A percentile compares a stretch with the other conserved stretches of the same genome.
phyloP scores from a whole-genome alignment of 2,113 vertebrate species.

The Loxodonta africana region DNA sequence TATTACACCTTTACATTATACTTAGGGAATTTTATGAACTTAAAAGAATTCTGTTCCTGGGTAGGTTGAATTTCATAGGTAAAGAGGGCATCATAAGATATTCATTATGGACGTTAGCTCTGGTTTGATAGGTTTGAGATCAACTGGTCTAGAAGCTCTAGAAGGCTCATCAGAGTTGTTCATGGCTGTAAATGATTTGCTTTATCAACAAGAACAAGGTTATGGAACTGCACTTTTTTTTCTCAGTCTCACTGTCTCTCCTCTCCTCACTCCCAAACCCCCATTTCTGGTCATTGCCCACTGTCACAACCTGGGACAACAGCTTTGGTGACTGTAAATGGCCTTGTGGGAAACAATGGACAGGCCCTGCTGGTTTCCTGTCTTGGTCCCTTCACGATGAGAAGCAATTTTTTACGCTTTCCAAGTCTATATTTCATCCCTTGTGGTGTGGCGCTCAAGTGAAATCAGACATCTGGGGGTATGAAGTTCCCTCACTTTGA shows the following conservation, averaged over 20 bases:
- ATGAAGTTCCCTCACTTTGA: constrained; percentile 63
- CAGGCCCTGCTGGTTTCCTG: neutral
- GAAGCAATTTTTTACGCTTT: constrained; percentile 3
- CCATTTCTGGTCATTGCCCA: neutral
- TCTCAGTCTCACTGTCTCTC: neutral
- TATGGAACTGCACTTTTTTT: neutral
- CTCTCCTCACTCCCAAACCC: neutral
- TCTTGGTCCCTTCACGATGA: neutral
- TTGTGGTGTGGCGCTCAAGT: neutral
- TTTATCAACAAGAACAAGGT: neutral
- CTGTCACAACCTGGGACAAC: neutral
- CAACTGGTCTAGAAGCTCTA: neutral
- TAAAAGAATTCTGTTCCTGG: neutral
- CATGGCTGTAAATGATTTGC: neutral
- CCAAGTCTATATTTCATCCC: neutral
- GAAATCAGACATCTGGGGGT: constrained; percentile 52
- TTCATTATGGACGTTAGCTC: neutral
- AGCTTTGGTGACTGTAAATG: neutral
- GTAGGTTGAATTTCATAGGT: neutral
- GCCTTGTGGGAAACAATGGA: neutral
- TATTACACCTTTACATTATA: neutral
- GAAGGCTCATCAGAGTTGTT: neutral
- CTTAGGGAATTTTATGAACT: neutral
- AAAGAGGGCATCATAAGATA: neutral
- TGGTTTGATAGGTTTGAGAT: neutral